These are phyloP conservation scores for Stratiomys singularior DNA, from an alignment of 2,888 invertebrate genomes.

Conservation along the genomic window DNA sequence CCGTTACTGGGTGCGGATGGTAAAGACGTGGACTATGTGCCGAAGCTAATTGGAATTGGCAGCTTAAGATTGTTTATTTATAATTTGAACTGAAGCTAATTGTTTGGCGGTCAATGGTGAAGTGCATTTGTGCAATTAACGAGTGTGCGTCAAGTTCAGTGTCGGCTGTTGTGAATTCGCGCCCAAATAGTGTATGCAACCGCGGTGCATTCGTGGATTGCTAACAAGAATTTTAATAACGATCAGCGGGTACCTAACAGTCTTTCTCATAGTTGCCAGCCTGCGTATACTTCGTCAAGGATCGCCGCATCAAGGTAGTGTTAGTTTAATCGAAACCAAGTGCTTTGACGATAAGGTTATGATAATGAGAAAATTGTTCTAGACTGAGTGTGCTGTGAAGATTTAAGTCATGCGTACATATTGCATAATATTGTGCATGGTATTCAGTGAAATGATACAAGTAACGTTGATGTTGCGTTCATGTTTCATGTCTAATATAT, in stretches of 20 bases:
- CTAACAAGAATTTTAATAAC: not conserved
- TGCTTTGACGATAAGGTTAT: no score
- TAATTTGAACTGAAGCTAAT: not conserved
- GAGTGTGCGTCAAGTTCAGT: not conserved
- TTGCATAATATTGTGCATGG: not conserved
- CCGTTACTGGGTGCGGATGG: not conserved
- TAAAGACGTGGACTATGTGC: not conserved
- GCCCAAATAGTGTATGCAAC: not conserved
- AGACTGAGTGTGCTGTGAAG: no score
- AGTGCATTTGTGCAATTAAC: conserved; percentile 32
- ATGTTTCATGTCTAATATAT: not conserved
- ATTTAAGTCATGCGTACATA: not conserved
- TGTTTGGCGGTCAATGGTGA: not conserved
- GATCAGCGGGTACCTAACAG: not conserved
- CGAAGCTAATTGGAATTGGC: not conserved
- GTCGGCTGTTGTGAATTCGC: not conserved
- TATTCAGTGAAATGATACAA: not conserved
- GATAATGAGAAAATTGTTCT: no score
- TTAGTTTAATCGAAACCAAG: no score
- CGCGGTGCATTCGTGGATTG: not conserved
- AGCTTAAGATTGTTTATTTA: conserved; percentile 18
- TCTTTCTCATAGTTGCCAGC: not conserved
- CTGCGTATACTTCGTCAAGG: not conserved
- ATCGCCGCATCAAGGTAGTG: not conserved
- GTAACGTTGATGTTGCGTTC: not conserved